Base-by-base conservation (phyloP, 2,113 vertebrate genomes). In the Salvelinus fontinalis region DNA sequence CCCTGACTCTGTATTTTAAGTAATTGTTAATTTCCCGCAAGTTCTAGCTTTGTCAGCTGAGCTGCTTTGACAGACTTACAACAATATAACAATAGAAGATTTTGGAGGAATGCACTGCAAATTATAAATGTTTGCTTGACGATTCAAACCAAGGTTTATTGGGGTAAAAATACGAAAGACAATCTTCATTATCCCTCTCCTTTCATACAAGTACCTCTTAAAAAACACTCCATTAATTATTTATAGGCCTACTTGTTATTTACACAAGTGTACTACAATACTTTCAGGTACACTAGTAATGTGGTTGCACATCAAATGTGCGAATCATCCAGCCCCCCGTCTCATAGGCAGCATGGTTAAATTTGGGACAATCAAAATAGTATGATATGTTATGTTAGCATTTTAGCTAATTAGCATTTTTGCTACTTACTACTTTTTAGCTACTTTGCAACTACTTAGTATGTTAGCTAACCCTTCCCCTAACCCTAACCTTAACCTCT, bases 51-150 rank as follows among this genome's bases (percentile, higher is more conserved):
- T 68, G 31, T 68, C 67, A n/a, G 29, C 67, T 12, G 20, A 59
- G 27, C 18, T 34, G 27, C 34, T 79, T 79, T 60, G 24, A 82
- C 57, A 75, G 29, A 74, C 54, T 49, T 51, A 57, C 68, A 77
- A 70, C 75, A 71, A 66, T 81, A 0, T 14, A 22, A 16, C 5
- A 22, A 39, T 18, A 57, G 1, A 57, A 54, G 0, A 59, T 1
- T 77, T 59, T 54, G 24, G 18, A 34, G 16, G 71, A 12, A 16
- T 31, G 29, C 27, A 34, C 4, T 8, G 26, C 27, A 16, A 71
- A 24, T 5, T 24, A 71, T 51, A 68, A 8, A 68, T 18, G 27
- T 6, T 5, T 20, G 13, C 20, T 68, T 27, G 64, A 31, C 9
- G 18, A 20, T 24, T 75, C 67, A 14, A 48, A 73, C 44, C 11